These are phyloP conservation scores for Thamnophis sirtalis DNA, from an alignment of 2,113 vertebrate species.

Conservation along the genomic window DNA sequence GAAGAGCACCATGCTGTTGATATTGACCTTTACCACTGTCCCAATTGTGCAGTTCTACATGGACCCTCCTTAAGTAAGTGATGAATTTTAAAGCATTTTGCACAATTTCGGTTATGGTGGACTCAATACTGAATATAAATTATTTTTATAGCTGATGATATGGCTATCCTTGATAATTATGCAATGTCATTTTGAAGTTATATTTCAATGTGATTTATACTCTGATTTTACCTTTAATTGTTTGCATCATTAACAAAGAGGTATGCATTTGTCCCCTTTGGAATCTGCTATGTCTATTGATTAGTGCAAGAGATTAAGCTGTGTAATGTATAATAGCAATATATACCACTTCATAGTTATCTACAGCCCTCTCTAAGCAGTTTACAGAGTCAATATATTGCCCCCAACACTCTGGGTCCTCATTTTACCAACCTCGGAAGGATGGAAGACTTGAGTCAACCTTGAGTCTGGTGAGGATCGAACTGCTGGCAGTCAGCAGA, in stretches of 20 bases:
- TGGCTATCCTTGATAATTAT: background rate
- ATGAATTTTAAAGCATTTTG: constrained; percentile 12
- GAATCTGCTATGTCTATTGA: background rate
- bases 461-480: background rate
- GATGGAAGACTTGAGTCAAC: background rate
- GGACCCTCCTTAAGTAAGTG: constrained; percentile 95
- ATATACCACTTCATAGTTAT: background rate
- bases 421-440: background rate
- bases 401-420: background rate
- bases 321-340: background rate
- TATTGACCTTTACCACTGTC: constrained; percentile 98
- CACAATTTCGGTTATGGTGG: background rate
- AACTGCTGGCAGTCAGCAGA: background rate
- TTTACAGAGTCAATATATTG: background rate
- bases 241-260: background rate
- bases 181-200: background rate
- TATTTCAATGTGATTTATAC: background rate
- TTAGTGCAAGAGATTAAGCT: background rate
- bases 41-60: constrained; percentile 87
- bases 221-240: background rate
- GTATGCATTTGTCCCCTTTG: background rate
- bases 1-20: constrained; percentile 97
- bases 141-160: background rate
- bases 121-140: background rate
- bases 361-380: background rate